Evolutionary conservation across 1,140 invertebrate species (phyloP).

Genomic region (Oryctes rhinoceros): DNA sequence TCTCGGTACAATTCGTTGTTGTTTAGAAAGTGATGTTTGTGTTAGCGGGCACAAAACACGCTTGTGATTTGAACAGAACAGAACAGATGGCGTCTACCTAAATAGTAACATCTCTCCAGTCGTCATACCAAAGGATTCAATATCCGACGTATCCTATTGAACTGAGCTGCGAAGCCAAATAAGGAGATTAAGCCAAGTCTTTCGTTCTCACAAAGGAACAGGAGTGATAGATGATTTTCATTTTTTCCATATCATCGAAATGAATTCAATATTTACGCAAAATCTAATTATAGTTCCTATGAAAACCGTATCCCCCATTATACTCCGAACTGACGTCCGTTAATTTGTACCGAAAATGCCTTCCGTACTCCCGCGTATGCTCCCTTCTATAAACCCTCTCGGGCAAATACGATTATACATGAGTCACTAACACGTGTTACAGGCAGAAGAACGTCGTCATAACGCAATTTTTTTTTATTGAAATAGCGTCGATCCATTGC

Average conservation of each 20-base stretch:
- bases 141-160: too few species aligned
- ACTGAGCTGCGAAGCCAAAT: too few species aligned
- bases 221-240: too few species aligned
- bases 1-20: conserved; percentile 5
- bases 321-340: neutral
- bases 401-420: conserved; percentile 7
- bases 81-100: neutral
- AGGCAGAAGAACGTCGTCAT: neutral
- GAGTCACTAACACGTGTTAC: neutral
- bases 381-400: neutral
- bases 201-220: too few species aligned
- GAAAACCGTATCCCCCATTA: neutral
- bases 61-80: neutral
- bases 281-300: conserved; percentile 8
- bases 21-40: conserved; percentile 15
- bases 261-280: neutral
- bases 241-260: too few species aligned
- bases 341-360: neutral
- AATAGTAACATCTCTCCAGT: neutral
- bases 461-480: conserved; percentile 15
- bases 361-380: neutral
- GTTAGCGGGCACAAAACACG: neutral
- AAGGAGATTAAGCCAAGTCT: too few species aligned
- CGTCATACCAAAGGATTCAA: neutral
- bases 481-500: neutral